These are phyloP conservation scores for Tenualosa thibaudeaui DNA, from an alignment of 2,797 vertebrate genomes.

Conservation along the genomic window DNA sequence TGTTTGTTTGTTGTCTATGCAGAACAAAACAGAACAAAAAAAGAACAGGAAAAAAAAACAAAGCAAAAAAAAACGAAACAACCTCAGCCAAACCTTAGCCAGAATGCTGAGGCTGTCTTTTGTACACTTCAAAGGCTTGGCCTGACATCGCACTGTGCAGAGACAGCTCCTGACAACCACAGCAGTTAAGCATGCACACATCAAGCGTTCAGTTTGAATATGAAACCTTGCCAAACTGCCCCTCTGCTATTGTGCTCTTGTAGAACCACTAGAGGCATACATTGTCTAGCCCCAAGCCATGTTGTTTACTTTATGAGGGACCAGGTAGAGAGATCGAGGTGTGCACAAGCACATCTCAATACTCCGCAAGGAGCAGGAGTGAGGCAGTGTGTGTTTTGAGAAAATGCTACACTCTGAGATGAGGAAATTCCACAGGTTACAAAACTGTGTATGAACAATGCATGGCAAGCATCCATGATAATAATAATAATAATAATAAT, in stretches of 20 bases:
- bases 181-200: constrained; percentile 21
- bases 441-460: background rate
- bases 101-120: constrained; percentile 22
- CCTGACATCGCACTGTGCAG: constrained; percentile 4
- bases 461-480: background rate
- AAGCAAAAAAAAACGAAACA: background rate
- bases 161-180: constrained; percentile 10
- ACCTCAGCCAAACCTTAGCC: background rate
- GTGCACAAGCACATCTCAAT: background rate
- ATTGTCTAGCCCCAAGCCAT: background rate
- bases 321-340: background rate
- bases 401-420: background rate
- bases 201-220: background rate
- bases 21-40: too few relatives aligned
- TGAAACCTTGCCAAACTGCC: background rate
- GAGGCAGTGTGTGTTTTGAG: background rate
- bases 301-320: constrained; percentile 7
- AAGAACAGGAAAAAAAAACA: background rate
- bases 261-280: background rate
- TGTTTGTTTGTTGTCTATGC: too few relatives aligned
- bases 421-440: background rate
- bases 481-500: background rate
- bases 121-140: constrained; percentile 23
- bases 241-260: background rate
- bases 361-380: background rate